phyloP scores from a whole-genome alignment of 2,113 vertebrate genomes.

The Trematomus loennbergii region DNA sequence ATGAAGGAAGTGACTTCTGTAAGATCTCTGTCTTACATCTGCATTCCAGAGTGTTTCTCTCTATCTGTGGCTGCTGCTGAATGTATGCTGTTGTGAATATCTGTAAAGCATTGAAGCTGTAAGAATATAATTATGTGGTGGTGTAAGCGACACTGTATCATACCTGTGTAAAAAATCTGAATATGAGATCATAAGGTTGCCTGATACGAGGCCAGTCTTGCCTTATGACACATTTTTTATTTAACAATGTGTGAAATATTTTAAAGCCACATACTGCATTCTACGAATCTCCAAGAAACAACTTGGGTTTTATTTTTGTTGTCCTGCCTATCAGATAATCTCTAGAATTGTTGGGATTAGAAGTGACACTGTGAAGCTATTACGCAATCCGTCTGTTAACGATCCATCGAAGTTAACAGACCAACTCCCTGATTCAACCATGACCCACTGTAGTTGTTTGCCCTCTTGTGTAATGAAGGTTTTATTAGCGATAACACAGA shows the following conservation, averaged over 20 bases:
- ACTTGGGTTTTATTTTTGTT: background rate
- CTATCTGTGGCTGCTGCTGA: conserved; percentile 51
- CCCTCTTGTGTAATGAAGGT: background rate
- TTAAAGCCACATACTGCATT: conserved; percentile 62
- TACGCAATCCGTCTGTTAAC: background rate
- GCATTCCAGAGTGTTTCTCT: conserved; percentile 39
- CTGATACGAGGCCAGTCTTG: conserved; percentile 12
- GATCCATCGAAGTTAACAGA: background rate
- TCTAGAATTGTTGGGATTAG: background rate
- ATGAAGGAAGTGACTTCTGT: conserved; percentile 28
- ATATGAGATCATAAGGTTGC: background rate
- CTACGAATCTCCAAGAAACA: conserved; percentile 37
- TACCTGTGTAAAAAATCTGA: conserved; percentile 12
- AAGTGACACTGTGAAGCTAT: background rate
- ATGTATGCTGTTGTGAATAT: conserved; percentile 22
- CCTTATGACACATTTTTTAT: conserved; percentile 3
- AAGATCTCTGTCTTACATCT: conserved; percentile 23
- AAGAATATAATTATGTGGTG: conserved; percentile 1
- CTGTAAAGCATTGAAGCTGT: conserved; percentile 20
- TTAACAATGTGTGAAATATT: conserved; percentile 30
- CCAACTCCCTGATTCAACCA: background rate
- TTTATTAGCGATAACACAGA: background rate
- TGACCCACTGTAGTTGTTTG: background rate
- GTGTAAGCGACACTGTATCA: conserved; percentile 18
- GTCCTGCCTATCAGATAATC: no score